These are phyloP conservation scores for Ibycter americanus DNA, from an alignment of 2,797 vertebrate genomes.

Conservation along the genomic window DNA sequence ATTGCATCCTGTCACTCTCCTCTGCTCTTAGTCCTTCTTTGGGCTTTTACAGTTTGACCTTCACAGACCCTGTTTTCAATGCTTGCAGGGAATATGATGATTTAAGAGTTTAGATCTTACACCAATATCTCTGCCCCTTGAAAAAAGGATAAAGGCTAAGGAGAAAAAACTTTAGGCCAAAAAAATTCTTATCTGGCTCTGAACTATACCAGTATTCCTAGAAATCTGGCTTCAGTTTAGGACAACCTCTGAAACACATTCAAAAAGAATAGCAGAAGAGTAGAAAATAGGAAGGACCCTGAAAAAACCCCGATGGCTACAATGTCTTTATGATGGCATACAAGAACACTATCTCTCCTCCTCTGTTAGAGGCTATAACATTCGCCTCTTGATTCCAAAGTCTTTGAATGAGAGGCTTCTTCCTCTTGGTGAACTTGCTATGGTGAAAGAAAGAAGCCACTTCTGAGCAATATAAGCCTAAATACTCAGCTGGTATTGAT, in stretches of 20 bases:
- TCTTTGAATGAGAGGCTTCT: not conserved
- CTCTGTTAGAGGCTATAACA: not conserved
- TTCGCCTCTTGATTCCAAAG: not conserved
- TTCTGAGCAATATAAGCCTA: not conserved
- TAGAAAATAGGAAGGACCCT: not conserved
- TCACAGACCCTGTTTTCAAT: not conserved
- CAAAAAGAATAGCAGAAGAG: not conserved
- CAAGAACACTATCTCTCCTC: accelerated
- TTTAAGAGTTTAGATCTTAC: not conserved
- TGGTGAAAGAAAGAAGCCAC: not conserved
- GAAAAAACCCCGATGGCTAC: not conserved
- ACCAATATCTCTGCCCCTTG: not conserved
- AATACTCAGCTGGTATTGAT: not conserved
- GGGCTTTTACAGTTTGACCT: not conserved
- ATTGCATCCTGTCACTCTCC: not conserved
- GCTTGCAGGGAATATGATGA: not conserved
- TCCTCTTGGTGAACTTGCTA: not conserved
- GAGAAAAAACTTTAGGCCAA: not conserved
- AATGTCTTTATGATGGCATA: not conserved
- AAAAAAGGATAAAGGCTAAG: not conserved
- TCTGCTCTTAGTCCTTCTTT: not conserved
- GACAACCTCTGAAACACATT: not conserved
- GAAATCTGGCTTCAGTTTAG: not conserved
- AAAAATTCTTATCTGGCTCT: not conserved
- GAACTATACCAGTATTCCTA: not conserved